phyloP scores from a whole-genome alignment of 2,113 vertebrate species.

The Noctilio leporinus region DNA sequence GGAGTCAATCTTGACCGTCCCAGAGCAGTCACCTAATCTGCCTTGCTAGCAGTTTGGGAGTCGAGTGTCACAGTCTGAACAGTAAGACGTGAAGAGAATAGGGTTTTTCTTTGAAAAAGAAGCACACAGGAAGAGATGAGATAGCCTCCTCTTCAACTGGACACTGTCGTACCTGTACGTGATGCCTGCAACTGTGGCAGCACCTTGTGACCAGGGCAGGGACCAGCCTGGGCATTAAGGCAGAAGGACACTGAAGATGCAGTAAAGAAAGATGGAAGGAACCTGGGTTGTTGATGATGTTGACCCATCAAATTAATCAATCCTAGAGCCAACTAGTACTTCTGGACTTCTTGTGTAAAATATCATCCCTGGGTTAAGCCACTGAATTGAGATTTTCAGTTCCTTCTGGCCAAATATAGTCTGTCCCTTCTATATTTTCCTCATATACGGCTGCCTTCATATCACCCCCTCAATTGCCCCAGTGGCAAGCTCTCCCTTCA shows the following conservation, averaged over 20 bases:
- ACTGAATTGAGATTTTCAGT: not conserved
- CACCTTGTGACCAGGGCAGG: not conserved
- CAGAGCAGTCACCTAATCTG: not conserved
- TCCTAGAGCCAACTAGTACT: not conserved
- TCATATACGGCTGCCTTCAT: not conserved
- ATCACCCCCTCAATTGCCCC: not conserved
- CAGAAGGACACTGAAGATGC: not conserved
- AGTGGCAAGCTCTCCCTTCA: not conserved
- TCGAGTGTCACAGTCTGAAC: not conserved
- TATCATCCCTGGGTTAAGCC: not conserved
- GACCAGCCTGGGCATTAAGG: not conserved
- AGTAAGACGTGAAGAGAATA: not conserved
- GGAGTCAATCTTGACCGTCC: not conserved
- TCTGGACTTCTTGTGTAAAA: not conserved
- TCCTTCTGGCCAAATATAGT: not conserved
- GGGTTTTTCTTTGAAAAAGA: conserved; percentile 7
- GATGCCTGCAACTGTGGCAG: not conserved
- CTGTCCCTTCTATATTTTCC: not conserved
- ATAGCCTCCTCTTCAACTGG: not conserved
- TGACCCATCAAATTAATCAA: not conserved
- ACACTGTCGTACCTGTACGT: not conserved
- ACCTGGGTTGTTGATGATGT: not conserved
- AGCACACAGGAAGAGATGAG: not conserved
- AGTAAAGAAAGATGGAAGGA: not conserved
- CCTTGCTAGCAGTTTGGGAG: not conserved